phyloP scores from a whole-genome alignment of 2,888 invertebrate species.

The Gortyna flavago region DNA sequence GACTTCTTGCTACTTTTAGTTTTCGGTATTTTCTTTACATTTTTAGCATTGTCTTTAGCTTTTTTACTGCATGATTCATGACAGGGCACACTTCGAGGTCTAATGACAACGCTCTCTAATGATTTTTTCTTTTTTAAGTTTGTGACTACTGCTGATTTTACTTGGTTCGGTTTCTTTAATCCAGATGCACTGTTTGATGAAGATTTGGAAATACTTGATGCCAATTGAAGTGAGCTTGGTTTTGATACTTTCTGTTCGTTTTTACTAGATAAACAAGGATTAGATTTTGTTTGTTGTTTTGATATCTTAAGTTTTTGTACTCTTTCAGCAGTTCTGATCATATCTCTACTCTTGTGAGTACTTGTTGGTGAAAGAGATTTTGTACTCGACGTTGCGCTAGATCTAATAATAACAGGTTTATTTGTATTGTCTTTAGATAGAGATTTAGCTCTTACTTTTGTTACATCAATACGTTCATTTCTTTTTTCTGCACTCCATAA shows the following conservation, averaged over 20 bases:
- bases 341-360: slow-evolving; percentile 85
- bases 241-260: slow-evolving; percentile 72
- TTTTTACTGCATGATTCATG: slow-evolving; percentile 83
- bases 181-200: slow-evolving; percentile 76
- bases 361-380: slow-evolving; percentile 71
- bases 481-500: slow-evolving; percentile 87
- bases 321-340: slow-evolving; percentile 87
- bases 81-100: slow-evolving; percentile 81
- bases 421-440: slow-evolving; percentile 68
- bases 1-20: slow-evolving; percentile 71
- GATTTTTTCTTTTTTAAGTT: slow-evolving; percentile 85
- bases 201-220: slow-evolving; percentile 80
- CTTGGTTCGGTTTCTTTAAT: slow-evolving; percentile 75
- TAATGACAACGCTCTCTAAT: slow-evolving; percentile 76
- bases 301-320: slow-evolving; percentile 82
- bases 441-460: slow-evolving; percentile 77
- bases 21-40: slow-evolving; percentile 74
- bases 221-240: slow-evolving; percentile 69
- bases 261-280: slow-evolving; percentile 76
- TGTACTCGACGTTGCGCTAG: slow-evolving; percentile 48
- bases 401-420: slow-evolving; percentile 65
- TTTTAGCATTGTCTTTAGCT: slow-evolving; percentile 75
- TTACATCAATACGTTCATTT: slow-evolving; percentile 84
- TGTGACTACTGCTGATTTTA: slow-evolving; percentile 83
- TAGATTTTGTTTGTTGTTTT: slow-evolving; percentile 80